These are phyloP conservation scores for Eurystomus glaucurus DNA, from an alignment of 2,797 vertebrate species.

Conservation along the genomic window DNA sequence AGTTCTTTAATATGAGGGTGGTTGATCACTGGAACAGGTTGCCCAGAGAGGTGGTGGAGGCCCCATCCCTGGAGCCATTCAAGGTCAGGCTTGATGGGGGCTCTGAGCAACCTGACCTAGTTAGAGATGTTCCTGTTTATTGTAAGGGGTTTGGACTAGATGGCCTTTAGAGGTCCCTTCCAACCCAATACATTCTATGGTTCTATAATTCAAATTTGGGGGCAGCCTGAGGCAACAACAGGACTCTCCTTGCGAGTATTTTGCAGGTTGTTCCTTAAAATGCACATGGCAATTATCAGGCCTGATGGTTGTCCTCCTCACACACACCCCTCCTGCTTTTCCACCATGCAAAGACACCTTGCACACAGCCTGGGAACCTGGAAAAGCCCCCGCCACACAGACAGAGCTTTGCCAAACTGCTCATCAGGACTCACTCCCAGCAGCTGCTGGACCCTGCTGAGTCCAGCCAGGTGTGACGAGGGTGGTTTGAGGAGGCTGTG, in stretches of 20 bases:
- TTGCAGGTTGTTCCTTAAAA: not conserved
- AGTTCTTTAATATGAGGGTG: too few species aligned
- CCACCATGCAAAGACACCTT: not conserved
- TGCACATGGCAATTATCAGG: not conserved
- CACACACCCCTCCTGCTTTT: not conserved
- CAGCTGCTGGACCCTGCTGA: not conserved
- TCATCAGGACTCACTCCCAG: accelerated
- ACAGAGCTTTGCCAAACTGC: not conserved
- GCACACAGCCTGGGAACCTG: not conserved
- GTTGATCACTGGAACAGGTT: too few species aligned
- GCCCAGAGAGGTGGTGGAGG: too few species aligned
- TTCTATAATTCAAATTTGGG: not conserved
- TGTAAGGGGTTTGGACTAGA: too few species aligned
- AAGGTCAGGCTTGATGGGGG: too few species aligned
- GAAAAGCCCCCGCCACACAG: not conserved
- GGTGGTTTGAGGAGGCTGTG: not conserved
- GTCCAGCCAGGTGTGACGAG: not conserved
- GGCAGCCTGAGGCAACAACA: not conserved
- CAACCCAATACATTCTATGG: too few species aligned
- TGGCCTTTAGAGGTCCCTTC: too few species aligned
- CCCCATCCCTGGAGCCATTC: too few species aligned
- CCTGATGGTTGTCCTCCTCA: not conserved
- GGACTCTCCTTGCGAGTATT: accelerated
- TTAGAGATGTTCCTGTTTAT: too few species aligned
- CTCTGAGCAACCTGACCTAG: too few species aligned